Conservation (phyloP, 1,140 invertebrate genomes). For the Bombus soroeensis region DNA sequence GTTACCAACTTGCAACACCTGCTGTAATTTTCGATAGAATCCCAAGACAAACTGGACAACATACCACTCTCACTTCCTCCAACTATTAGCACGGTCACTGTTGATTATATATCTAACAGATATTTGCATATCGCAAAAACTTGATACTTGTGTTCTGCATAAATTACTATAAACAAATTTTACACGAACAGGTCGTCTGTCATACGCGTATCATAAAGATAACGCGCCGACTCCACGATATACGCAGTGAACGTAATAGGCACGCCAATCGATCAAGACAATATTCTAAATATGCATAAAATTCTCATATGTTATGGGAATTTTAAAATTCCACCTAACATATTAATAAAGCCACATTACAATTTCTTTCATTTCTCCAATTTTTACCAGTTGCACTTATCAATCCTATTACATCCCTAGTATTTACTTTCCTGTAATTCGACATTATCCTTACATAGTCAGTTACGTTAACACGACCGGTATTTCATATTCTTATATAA, state of each 20-base stretch:
- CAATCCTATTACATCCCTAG: too few species aligned
- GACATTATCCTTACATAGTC: neutral
- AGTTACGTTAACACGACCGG: constrained; percentile 26
- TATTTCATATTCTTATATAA: constrained; percentile 44
- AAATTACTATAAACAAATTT: neutral
- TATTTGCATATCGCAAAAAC: neutral
- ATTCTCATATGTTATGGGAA: neutral
- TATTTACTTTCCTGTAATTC: neutral
- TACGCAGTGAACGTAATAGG: too few species aligned
- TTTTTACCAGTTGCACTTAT: too few species aligned
- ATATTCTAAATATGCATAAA: neutral
- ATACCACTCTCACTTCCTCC: constrained; percentile 5
- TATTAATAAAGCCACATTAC: too few species aligned
- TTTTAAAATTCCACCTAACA: neutral
- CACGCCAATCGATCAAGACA: too few species aligned
- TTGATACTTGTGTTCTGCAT: neutral
- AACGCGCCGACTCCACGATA: too few species aligned
- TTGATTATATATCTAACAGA: neutral
- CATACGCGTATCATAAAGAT: too few species aligned
- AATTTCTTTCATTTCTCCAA: neutral
- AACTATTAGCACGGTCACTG: neutral
- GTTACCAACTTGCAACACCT: too few species aligned
- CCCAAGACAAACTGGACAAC: neutral
- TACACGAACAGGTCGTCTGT: neutral
- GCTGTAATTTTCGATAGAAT: neutral